phyloP scores from a whole-genome alignment of 2,888 invertebrate species.

The Anorthoa munda region DNA sequence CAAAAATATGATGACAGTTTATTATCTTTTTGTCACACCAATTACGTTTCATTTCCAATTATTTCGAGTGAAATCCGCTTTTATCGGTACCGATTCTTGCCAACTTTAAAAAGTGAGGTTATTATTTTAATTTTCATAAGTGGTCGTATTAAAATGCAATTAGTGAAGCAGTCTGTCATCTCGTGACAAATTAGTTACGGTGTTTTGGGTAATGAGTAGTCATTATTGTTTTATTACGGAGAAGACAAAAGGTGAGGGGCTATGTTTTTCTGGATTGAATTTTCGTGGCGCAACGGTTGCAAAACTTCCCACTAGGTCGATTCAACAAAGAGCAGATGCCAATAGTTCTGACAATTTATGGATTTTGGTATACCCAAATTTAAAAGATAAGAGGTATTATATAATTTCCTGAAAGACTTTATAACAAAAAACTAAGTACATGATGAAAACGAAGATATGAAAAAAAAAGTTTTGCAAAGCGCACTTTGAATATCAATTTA shows the following conservation, averaged over 20 bases:
- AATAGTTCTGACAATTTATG: background rate
- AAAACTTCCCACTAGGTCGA: background rate
- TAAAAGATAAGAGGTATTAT: too few relatives aligned
- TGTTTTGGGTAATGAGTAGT: conserved; percentile 43
- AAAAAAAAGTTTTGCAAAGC: background rate
- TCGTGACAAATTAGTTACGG: conserved; percentile 52
- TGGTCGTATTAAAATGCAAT: conserved; percentile 64
- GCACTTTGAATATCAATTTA: conserved; percentile 1
- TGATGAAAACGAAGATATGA: background rate
- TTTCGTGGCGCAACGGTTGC: background rate
- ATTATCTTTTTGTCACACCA: conserved; percentile 71
- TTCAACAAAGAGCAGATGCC: background rate
- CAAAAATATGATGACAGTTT: conserved; percentile 61
- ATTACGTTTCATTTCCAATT: conserved; percentile 69
- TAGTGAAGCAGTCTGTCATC: conserved; percentile 43
- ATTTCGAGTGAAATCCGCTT: conserved; percentile 60
- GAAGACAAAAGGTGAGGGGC: conserved; percentile 27
- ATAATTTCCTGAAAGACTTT: too few relatives aligned
- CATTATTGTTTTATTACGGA: conserved; percentile 42
- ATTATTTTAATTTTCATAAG: conserved; percentile 62
- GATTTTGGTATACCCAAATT: too few relatives aligned
- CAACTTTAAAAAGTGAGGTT: conserved; percentile 53
- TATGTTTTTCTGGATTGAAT: background rate
- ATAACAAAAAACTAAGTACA: too few relatives aligned
- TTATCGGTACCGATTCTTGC: conserved; percentile 45